phyloP scores from a whole-genome alignment of 2,888 invertebrate species.

The Limulus polyphemus region DNA sequence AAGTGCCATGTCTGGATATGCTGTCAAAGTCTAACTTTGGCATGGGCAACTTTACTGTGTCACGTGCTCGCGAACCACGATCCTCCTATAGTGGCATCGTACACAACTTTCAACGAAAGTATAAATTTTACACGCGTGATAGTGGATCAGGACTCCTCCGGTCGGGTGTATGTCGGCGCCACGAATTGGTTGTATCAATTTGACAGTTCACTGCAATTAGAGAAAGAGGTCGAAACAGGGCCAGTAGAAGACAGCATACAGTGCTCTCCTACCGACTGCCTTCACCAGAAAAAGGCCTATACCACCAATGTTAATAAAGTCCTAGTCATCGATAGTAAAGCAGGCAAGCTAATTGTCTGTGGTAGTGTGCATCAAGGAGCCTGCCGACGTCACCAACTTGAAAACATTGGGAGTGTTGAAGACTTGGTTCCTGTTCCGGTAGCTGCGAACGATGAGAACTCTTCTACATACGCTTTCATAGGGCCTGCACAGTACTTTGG shows the following conservation, averaged over 20 bases:
- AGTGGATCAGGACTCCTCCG: conserved; percentile 37
- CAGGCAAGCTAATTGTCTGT: conserved; percentile 67
- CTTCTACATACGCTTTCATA: conserved; percentile 83
- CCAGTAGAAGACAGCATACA: conserved; percentile 76
- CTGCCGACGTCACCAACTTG: conserved; percentile 69
- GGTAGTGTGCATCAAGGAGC: conserved; percentile 82
- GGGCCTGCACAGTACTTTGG: conserved; percentile 61
- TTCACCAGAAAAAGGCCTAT: conserved; percentile 44
- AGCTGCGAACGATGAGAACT: conserved; percentile 79
- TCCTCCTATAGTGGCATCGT: conserved; percentile 14
- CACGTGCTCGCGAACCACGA: too few relatives aligned
- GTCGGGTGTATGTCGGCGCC: conserved; percentile 69
- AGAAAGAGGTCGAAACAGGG: conserved; percentile 60
- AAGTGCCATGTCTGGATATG: too few relatives aligned
- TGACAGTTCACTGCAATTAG: conserved; percentile 54
- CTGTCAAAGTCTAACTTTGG: too few relatives aligned
- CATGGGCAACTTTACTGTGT: too few relatives aligned
- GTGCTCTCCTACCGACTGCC: conserved; percentile 77
- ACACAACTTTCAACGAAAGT: conserved; percentile 21
- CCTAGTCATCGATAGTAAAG: conserved; percentile 67
- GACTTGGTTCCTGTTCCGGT: conserved; percentile 68
- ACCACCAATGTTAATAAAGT: conserved; percentile 81
- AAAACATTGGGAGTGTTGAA: conserved; percentile 59
- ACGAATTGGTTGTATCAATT: conserved; percentile 75
- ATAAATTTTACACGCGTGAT: conserved; percentile 39